phyloP scores from a whole-genome alignment of 2,797 vertebrate species.

The Eulemur coronatus region DNA sequence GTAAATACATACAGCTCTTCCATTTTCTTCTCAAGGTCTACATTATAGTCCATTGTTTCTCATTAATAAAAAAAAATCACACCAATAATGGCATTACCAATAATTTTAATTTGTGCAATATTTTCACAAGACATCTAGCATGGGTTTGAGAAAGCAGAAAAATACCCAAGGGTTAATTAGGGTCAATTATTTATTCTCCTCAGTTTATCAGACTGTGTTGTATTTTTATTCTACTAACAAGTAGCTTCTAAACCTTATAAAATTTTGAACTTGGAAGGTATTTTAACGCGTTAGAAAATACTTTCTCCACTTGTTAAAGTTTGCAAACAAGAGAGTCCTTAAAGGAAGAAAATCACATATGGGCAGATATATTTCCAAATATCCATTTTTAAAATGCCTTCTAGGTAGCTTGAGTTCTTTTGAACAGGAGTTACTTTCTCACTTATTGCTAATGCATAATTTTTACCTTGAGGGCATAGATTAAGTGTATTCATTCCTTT shows the following conservation, averaged over 20 bases:
- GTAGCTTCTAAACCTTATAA: not conserved
- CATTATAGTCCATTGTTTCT: not conserved
- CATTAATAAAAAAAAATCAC: not conserved
- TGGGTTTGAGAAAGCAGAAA: conserved; percentile 7
- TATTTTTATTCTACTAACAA: conserved; percentile 28
- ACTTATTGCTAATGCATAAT: not conserved
- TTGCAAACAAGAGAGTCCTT: not conserved
- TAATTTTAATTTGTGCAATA: not conserved
- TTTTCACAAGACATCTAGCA: not conserved
- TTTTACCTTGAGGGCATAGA: not conserved
- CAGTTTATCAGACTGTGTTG: not conserved
- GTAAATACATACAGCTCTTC: not conserved
- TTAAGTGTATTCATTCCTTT: not conserved
- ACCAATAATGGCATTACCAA: not conserved
- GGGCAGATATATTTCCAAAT: not conserved
- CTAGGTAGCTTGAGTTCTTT: not conserved
- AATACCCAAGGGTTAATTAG: not conserved
- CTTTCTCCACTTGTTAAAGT: not conserved
- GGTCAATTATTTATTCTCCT: not conserved
- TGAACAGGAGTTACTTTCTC: not conserved
- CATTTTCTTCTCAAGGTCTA: not conserved
- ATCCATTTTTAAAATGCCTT: not conserved
- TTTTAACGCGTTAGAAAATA: not conserved
- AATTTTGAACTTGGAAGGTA: not conserved
- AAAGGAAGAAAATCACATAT: not conserved